Conservation (phyloP, 2,113 vertebrate genomes). For the Rhinoptilus africanus region DNA sequence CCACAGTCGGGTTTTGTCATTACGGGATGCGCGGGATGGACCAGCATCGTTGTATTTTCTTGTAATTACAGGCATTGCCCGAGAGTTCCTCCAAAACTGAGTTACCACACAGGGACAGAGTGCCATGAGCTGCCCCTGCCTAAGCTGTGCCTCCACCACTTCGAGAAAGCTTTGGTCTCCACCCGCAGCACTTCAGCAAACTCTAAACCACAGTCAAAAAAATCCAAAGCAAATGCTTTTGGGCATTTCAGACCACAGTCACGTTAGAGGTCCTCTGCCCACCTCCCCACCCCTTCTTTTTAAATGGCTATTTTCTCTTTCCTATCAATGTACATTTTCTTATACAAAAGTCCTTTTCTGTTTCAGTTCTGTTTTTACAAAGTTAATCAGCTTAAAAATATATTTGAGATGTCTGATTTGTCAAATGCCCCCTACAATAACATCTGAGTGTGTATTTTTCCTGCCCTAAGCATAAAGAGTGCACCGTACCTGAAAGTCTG, state of each 20-base stretch:
- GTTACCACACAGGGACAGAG: neutral
- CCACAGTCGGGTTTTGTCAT: neutral
- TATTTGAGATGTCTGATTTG: neutral
- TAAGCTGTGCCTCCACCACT: rapidly evolving
- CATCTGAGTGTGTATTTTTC: neutral
- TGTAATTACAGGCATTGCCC: neutral
- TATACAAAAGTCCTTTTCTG: neutral
- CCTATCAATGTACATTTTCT: neutral
- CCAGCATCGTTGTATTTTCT: neutral
- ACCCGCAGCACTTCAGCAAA: neutral
- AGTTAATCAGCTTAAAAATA: neutral
- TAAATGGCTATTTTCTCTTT: neutral
- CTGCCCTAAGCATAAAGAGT: neutral
- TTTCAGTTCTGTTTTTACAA: neutral
- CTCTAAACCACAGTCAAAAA: neutral
- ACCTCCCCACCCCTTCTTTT: neutral
- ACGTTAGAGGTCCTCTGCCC: neutral
- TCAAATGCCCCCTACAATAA: neutral
- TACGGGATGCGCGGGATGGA: rapidly evolving
- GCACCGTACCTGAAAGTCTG: neutral
- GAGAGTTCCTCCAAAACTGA: neutral
- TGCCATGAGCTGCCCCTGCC: neutral
- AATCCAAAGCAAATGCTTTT: neutral
- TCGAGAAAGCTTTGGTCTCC: neutral
- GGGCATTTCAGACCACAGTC: neutral